These are phyloP conservation scores for Bos indicus DNA, from an alignment of 2,113 vertebrate genomes.

Conservation along the genomic window DNA sequence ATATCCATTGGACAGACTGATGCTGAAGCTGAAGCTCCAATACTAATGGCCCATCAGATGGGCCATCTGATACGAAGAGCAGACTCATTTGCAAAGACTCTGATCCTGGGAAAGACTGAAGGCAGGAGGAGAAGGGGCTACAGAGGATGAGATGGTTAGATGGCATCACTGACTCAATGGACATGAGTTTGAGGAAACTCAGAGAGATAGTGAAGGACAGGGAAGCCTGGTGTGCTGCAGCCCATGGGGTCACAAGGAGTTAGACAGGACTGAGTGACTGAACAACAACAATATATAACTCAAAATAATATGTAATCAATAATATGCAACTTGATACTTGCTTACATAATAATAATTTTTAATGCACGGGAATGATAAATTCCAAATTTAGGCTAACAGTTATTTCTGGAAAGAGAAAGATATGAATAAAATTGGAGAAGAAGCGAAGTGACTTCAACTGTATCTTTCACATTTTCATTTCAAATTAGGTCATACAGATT, in stretches of 20 bases:
- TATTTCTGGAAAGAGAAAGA: neutral
- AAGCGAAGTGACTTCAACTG: neutral
- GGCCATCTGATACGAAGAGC: neutral
- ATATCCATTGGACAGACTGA: neutral
- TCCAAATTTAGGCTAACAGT: neutral
- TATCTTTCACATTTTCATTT: neutral
- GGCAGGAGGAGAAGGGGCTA: neutral
- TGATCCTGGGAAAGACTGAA: neutral
- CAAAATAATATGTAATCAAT: neutral
- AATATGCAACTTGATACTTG: neutral
- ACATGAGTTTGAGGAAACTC: neutral
- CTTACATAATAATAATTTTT: neutral
- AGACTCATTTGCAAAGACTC: neutral
- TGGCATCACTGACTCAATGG: neutral
- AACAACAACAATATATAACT: neutral
- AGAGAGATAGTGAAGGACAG: neutral
- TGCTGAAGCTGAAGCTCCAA: neutral
- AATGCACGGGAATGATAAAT: neutral
- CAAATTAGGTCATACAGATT: neutral
- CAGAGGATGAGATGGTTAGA: neutral
- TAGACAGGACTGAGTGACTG: neutral
- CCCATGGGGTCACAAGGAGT: neutral
- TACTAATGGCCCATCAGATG: neutral
- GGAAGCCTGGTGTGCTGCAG: neutral
- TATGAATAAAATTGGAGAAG: neutral